Conservation (phyloP, 2,888 invertebrate genomes). For the Eupelmus urozonus region DNA sequence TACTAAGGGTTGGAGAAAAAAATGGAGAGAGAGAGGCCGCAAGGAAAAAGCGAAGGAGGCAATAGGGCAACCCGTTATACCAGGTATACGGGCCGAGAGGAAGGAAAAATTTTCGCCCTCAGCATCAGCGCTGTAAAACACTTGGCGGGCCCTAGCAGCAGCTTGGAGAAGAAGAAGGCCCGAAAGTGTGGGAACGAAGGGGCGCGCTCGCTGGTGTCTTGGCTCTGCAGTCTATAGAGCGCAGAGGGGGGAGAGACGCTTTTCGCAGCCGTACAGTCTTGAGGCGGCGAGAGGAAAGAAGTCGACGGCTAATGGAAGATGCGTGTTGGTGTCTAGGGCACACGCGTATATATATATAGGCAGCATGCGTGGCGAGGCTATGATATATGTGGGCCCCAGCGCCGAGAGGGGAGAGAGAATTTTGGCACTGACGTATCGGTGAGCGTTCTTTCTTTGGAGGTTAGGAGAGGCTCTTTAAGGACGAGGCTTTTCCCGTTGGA, state of each 20-base stretch:
- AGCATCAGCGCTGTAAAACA: slow-evolving; percentile 2
- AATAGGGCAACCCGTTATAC: slow-evolving; percentile 32
- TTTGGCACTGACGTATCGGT: too few species aligned
- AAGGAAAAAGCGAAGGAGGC: slow-evolving; percentile 2
- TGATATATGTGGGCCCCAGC: too few species aligned
- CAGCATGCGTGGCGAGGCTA: neutral
- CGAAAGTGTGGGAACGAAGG: neutral
- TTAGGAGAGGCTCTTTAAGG: too few species aligned
- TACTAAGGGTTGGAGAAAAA: neutral
- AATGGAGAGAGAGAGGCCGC: neutral
- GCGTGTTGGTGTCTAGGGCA: slow-evolving; percentile 9
- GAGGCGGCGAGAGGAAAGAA: neutral
- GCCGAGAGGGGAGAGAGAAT: too few species aligned
- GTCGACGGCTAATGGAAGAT: slow-evolving; percentile 39
- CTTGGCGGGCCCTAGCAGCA: neutral
- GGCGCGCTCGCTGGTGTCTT: too few species aligned
- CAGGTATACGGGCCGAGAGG: neutral
- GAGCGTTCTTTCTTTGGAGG: too few species aligned
- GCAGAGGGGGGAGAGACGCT: neutral
- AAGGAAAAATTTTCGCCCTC: neutral
- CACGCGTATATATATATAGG: neutral
- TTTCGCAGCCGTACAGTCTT: too few species aligned
- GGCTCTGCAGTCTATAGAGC: too few species aligned
- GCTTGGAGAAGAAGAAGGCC: neutral
- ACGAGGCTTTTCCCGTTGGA: too few species aligned